These are phyloP conservation scores for Lepidocolaptes lacrymiger DNA, from an alignment of 2,797 vertebrate species.

Conservation along the genomic window DNA sequence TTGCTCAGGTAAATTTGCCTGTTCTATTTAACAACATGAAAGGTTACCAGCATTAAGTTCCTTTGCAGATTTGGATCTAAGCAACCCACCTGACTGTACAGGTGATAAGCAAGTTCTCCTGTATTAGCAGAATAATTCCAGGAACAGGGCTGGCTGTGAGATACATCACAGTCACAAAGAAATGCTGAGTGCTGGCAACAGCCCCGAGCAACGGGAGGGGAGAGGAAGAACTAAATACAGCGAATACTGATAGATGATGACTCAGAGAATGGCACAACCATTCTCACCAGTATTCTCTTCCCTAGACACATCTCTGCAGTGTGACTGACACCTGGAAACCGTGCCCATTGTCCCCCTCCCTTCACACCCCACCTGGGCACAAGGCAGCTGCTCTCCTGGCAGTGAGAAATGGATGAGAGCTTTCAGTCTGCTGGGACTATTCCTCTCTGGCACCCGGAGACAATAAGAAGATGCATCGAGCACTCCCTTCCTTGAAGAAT, in stretches of 20 bases:
- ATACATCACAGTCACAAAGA: constrained; percentile 8
- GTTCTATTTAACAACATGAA: background rate
- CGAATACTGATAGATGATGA: background rate
- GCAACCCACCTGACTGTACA: background rate
- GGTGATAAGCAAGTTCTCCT: constrained; percentile 58
- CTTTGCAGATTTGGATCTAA: constrained; percentile 17
- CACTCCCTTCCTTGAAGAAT: background rate
- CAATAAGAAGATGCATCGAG: background rate
- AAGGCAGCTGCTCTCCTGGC: background rate
- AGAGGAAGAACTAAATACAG: background rate
- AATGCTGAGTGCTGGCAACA: constrained; percentile 10
- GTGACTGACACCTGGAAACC: background rate
- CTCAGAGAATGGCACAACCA: background rate
- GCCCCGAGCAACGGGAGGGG: background rate
- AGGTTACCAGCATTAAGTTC: background rate
- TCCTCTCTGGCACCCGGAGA: background rate
- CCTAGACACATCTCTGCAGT: background rate
- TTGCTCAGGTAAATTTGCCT: background rate
- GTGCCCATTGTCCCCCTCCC: background rate
- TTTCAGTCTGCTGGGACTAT: background rate
- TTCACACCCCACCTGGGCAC: background rate
- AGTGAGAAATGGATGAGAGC: background rate
- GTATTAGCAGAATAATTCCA: constrained; percentile 38
- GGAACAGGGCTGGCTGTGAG: background rate
- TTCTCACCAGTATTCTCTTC: background rate